Evolutionary conservation across 2,888 invertebrate species (phyloP), one percentile per base, ranked within the genome.

Genomic region (Lasioglossum leucozonium): DNA sequence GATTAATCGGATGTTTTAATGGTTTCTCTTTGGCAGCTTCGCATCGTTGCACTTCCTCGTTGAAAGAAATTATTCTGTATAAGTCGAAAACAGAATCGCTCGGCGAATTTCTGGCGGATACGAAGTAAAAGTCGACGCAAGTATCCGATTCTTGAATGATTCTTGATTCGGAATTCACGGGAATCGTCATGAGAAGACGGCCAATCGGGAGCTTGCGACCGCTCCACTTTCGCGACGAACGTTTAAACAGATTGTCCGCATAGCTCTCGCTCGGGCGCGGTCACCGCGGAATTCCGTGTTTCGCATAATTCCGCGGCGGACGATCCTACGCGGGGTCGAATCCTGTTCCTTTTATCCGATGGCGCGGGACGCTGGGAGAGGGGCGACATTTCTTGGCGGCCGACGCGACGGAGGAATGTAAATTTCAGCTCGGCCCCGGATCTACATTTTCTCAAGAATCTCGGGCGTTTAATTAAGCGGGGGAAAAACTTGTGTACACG

Each of bases 401-500:
- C 78, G 47, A 13, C 22, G 40, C 78, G 47, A 13, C 22, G 40
- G 37, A n/a, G 67, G 86, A 71, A 85, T 74, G 87, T 82, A 79
- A 86, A 86, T 86, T 86, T 86, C 81, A 69, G 71, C 37, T 72
- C 71, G 72, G 26, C 55, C 55, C 82, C 71, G 40, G 58, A 72
- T 77, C 40, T 65, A 30, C 78, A 82, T 77, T 72, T 55, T 55
- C 26, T 47, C 72, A 86, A 86, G 87, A 86, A 86, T 86, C 82
- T 74, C 82, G 82, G 79, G 78, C 87, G 87, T 87, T 86, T 87
- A 82, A 87, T 86, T 86, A 86, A 86, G 71, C 73, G 77, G 65
- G 65, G 74, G 79, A 86, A 86, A 79, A 86, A 79, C 58, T 73
- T 58, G 87, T 47, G 71, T 69, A 77, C 58, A 75, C 55, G 77